phyloP scores from a whole-genome alignment of 2,797 vertebrate species.

The Crocidura indochinensis region DNA sequence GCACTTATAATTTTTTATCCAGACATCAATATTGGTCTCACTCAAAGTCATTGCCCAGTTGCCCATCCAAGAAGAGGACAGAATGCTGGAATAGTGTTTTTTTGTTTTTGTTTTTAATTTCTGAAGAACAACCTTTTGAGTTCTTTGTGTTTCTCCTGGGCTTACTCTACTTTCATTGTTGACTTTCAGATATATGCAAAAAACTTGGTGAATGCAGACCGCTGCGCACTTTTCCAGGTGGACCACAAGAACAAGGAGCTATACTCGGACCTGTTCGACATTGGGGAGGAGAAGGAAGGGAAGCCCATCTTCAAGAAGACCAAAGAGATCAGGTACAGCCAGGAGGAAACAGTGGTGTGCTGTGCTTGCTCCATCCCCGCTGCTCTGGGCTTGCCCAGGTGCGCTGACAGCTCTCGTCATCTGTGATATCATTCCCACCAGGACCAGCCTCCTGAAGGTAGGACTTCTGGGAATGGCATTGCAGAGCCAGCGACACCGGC shows the following conservation, averaged over 20 bases:
- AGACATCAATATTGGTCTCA: too few species aligned
- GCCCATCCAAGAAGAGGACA: too few species aligned
- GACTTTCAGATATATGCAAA: conserved; percentile 98
- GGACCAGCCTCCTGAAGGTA: conserved; percentile 92
- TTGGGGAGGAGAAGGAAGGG: conserved; percentile 98
- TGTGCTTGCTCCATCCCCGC: too few species aligned
- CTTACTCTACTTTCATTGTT: conserved; percentile 80
- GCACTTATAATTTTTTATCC: too few species aligned
- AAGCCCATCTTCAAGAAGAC: conserved; percentile 99
- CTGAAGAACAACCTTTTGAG: too few species aligned
- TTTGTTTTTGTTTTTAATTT: too few species aligned
- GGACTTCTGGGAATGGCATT: conserved; percentile 91
- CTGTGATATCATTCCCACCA: conserved; percentile 91
- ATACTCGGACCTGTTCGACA: conserved; percentile 99
- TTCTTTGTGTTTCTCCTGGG: rapidly evolving
- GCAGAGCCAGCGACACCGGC: conserved; percentile 87
- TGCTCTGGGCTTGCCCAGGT: conserved; percentile 72
- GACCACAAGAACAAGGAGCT: conserved; percentile 99
- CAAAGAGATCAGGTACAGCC: conserved; percentile 97
- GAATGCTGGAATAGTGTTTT: too few species aligned
- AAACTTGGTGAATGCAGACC: conserved; percentile 99
- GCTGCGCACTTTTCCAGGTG: conserved; percentile 99
- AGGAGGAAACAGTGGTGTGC: not conserved
- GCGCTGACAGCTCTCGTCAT: conserved; percentile 89
- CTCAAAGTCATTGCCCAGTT: too few species aligned